phyloP scores from a whole-genome alignment of 1,140 invertebrate genomes.

The Caerostris extrusa region DNA sequence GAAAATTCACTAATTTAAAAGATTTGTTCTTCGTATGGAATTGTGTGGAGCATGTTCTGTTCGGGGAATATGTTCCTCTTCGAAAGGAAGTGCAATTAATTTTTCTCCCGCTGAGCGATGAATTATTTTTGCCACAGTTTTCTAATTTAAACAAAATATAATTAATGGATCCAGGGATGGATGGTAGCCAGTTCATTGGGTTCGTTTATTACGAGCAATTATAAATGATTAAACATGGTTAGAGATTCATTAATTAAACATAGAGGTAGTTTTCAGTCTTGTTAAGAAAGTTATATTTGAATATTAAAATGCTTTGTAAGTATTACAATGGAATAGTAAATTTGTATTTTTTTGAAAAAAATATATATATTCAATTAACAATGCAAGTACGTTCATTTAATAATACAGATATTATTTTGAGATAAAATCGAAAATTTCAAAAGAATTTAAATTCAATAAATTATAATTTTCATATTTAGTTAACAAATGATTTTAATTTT shows the following conservation, averaged over 20 bases:
- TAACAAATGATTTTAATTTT: too few species aligned
- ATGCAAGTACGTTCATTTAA: too few species aligned
- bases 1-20: conserved; percentile 16
- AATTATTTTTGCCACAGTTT: conserved; percentile 12
- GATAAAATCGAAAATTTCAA: too few species aligned
- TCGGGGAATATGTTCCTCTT: not conserved
- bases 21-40: not conserved
- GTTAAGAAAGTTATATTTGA: too few species aligned
- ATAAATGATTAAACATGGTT: not conserved
- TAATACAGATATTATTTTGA: too few species aligned
- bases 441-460: too few species aligned
- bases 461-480: too few species aligned
- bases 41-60: not conserved
- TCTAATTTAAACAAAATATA: not conserved
- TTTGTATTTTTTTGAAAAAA: too few species aligned
- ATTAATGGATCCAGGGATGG: not conserved
- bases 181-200: not conserved
- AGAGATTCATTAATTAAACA: not conserved
- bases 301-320: too few species aligned
- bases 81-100: conserved; percentile 28
- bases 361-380: too few species aligned
- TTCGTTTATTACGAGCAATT: not conserved
- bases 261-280: too few species aligned
- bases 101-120: not conserved
- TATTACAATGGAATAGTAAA: too few species aligned